Evolutionary conservation across 2,888 invertebrate species (phyloP).

Genomic region (Apamea crenata): DNA sequence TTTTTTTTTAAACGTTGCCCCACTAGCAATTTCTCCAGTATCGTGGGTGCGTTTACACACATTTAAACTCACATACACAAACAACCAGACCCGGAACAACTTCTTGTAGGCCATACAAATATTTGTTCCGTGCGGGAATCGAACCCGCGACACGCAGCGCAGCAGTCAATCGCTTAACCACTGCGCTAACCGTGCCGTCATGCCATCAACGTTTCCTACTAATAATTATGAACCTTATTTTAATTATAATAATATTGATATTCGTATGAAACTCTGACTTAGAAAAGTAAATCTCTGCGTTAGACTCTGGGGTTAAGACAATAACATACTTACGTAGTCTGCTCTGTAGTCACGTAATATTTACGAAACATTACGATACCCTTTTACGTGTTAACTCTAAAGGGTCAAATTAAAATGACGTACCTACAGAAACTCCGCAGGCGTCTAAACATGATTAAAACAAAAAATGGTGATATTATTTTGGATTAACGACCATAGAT

Average conservation of each 20-base stretch:
- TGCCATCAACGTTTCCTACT: conserved; percentile 5
- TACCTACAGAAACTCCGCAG: not conserved
- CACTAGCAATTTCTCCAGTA: too few relatives aligned
- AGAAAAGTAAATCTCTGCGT: not conserved
- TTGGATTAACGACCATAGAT: not conserved
- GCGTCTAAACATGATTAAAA: not conserved
- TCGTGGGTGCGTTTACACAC: too few relatives aligned
- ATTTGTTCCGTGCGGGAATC: too few relatives aligned
- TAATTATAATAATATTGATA: not conserved
- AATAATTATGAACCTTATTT: conserved; percentile 1
- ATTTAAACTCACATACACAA: too few relatives aligned
- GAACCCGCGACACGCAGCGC: too few relatives aligned
- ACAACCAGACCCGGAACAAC: too few relatives aligned
- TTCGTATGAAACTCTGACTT: not conserved
- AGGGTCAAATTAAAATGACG: not conserved
- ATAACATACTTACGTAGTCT: not conserved
- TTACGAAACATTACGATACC: not conserved
- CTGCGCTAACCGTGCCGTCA: too few relatives aligned
- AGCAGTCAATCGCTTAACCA: too few relatives aligned
- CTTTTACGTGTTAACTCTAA: not conserved
- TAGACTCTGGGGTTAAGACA: not conserved
- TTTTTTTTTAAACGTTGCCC: too few relatives aligned
- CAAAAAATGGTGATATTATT: not conserved
- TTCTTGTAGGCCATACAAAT: too few relatives aligned
- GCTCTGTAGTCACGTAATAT: not conserved